Evolutionary conservation across 2,797 vertebrate species (phyloP), one percentile per base, ranked within the genome.

Genomic region (Rhinogobio ventralis): DNA sequence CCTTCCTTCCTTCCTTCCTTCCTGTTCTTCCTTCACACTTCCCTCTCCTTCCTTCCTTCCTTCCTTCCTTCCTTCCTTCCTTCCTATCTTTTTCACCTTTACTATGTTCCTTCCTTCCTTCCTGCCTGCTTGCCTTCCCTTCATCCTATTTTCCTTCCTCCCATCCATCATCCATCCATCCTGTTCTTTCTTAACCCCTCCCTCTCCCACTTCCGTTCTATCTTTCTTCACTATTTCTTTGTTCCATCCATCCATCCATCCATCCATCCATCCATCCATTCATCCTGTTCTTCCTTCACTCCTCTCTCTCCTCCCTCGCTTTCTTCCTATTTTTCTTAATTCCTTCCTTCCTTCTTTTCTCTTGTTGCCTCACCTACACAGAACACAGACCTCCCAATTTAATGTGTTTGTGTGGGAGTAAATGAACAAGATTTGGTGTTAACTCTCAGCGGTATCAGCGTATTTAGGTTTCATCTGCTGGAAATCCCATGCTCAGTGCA

Each of bases 381-480:
- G 36, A 49, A 20, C 76, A 84, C 8, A 20, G 28, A 42, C 39
- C 23, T 77, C 17, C 72, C 67, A 28, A 45, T 39, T 17, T 74
- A 53, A 60, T 49, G 36, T 36, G 28, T 74, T 33, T 55, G 25
- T 71, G 51, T 77, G 84, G 69, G 51, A 75, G 64, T 64, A 82
- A 82, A 80, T 68, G 78, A 62, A 68, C 45, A 36, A 36, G 78
- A 67, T 80, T 36, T 66, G 49, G 36, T 42, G 51, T 33, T 46
- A 39, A 51, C 75, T 78, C 62, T 55, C 57, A 46, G 69, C 15
- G 25, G 76, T 46, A 73, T 46, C 20, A 23, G 68, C 7, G 13
- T 36, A 66, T 81, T 67, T 28, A 68, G 62, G 36, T 62, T 75
- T 81, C 60, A 60, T 28, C 60, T 7, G 23, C 39, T 60, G 30